Evolutionary conservation across 1,140 invertebrate species (phyloP), one percentile per base, ranked within the genome.

Genomic region (Subanguina moxae): DNA sequence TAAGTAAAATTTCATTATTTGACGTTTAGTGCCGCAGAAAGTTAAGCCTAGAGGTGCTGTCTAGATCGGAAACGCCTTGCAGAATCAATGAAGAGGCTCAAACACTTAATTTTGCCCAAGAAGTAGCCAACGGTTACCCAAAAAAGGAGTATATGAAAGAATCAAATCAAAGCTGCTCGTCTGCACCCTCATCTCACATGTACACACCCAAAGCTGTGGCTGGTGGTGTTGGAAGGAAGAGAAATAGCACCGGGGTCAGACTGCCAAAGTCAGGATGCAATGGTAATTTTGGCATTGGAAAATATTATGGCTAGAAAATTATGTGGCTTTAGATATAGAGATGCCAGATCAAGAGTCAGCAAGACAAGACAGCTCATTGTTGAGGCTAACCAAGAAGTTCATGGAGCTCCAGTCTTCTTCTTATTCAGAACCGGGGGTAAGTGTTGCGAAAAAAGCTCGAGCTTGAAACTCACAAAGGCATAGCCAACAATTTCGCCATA

Each of bases 341-440:
- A 61, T 30, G 19, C 58, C n/a, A 3, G 58, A 61, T 19, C 58
- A 74, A 25, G 69, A 71, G 30, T 73, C 69, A 17, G 19, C 19
- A 21, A 64, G 74, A 19, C 74, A 76, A 63, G 78, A 80, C 46
- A 78, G 67, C 57, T 80, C 78, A 11, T 67, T 80, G 13, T 70
- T 80, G 1, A 56, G 76, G n/a, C 63, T 80, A 21, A 80, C 78
- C 1, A 46, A 69, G 48, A 82, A 80, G 67, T 80, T 80, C 59
- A 45, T 80, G 15, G 67, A 72, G 15, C 68, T 80, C 13, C 69
- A 71, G 38, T 61, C 82, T 62, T 62, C 59, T 62, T 64, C 62
- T 13, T 43, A 30, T 38, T n/a, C 62, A 57, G 70, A 77, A n/a
- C 70, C 52, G 19, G 63, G 65, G 23, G 72, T 75, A 46, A 70